Base-by-base conservation (phyloP, 2,888 invertebrate species). In the Poecilus cupreus region DNA sequence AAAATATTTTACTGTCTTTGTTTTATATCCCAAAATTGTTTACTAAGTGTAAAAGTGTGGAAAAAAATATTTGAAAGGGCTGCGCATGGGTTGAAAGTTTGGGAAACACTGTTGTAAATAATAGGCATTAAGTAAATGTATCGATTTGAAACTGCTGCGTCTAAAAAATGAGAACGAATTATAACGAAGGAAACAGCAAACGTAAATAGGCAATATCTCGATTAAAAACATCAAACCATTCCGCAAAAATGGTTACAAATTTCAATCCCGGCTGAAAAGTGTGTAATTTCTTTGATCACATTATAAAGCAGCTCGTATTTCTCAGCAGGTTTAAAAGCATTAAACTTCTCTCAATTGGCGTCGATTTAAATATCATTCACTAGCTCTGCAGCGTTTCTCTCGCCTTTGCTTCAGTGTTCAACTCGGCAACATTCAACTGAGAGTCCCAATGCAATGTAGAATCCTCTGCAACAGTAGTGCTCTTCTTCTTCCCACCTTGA, bases 251-350 rank as follows among this genome's bases (percentile, higher is more conserved):
- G 32, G 32, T 32, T 32, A 32, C 32, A 32, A 32, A 32, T 32
- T 43, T n/a, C 43, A 43, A 26, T 26, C 22, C 13, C 4, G n/a
- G 3, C 43, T 43, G 13, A n/a, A 24, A 60, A 60, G 60, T 60
- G 60, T 32, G 6, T 8, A n/a, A 13, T 26, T 8, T 8, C 24
- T 60, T 60, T 68, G 64, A 68, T 68, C 37, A 68, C 37, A 68
- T 68, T 68, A 68, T 68, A 68, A 37, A 37, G 64, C 64, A 68
- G 37, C 32, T n/a, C n/a, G n/a, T 37, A 68, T 68, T 68, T 68
- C 64, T 68, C 64, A 18, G 32, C 37, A 37, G 37, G 64, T 68
- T 68, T 68, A 37, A 68, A 37, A 37, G 64, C 64, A 68, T 68
- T 68, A 68, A 68, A 68, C n/a, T 32, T 32, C 16, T 68, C 18